Conservation (phyloP, 2,113 vertebrate species). For the Eonycteris spelaea region DNA sequence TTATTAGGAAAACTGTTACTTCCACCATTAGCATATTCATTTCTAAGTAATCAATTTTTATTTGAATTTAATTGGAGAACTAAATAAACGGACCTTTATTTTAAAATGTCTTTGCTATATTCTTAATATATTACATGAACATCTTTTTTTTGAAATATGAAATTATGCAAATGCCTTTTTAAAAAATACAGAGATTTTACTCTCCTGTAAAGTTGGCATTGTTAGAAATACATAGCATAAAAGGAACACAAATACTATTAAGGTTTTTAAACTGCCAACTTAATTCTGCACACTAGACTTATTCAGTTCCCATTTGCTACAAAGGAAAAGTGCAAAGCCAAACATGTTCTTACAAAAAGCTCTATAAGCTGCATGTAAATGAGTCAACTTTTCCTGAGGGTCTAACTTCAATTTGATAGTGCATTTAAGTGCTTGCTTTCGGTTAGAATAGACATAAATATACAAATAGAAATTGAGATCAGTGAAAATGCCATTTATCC, state of each 20-base stretch:
- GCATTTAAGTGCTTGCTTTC: conserved; percentile 71
- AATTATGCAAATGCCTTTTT: conserved; percentile 51
- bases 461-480: conserved; percentile 70
- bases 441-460: conserved; percentile 67
- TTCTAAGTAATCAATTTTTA: conserved; percentile 42
- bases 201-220: conserved; percentile 64
- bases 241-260: conserved; percentile 69
- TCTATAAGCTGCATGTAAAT: conserved; percentile 72
- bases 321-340: conserved; percentile 76
- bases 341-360: conserved; percentile 70
- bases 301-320: conserved; percentile 72
- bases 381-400: conserved; percentile 70
- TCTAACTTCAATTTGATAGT: conserved; percentile 66
- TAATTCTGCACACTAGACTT: conserved; percentile 67
- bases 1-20: conserved; percentile 13
- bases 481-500: conserved; percentile 63
- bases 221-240: conserved; percentile 65
- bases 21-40: not conserved
- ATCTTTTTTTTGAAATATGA: conserved; percentile 26
- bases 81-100: not conserved
- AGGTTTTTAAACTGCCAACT: conserved; percentile 75
- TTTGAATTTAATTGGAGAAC: not conserved
- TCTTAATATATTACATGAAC: not conserved
- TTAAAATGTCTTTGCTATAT: not conserved
- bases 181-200: conserved; percentile 59